phyloP scores from a whole-genome alignment of 2,113 vertebrate genomes.

The Synodontis membranacea region DNA sequence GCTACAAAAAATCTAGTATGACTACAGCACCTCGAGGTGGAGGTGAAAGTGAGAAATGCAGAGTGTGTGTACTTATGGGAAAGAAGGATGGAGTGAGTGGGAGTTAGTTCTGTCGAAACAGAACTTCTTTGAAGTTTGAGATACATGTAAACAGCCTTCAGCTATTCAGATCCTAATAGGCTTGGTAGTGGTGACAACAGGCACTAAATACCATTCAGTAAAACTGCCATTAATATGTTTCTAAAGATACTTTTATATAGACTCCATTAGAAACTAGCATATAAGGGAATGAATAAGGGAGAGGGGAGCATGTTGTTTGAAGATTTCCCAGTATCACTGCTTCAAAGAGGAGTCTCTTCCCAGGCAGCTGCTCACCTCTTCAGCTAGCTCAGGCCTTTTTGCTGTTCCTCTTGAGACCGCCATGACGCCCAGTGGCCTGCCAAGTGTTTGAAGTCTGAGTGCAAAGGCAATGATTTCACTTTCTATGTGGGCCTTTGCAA shows the following conservation, averaged over 20 bases:
- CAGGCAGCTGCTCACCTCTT: conserved; percentile 75
- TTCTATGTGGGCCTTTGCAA: conserved; percentile 50
- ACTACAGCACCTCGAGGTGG: conserved; percentile 33
- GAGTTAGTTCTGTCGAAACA: conserved; percentile 32
- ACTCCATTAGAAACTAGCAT: conserved; percentile 25
- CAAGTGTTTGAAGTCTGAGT: conserved; percentile 60
- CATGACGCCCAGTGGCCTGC: conserved; percentile 47
- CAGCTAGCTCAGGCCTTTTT: conserved; percentile 54
- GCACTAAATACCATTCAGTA: conserved; percentile 40
- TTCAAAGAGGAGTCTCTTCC: conserved; percentile 75
- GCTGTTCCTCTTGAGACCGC: conserved; percentile 47
- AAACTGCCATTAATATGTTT: conserved; percentile 16
- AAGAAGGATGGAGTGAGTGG: conserved; percentile 17
- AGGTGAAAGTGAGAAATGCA: background rate
- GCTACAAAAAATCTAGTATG: conserved; percentile 43
- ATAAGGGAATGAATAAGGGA: conserved; percentile 17
- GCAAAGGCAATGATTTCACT: conserved; percentile 56
- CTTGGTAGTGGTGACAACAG: conserved; percentile 30
- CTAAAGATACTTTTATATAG: conserved; percentile 37
- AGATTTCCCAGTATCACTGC: conserved; percentile 66
- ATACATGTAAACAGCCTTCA: conserved; percentile 49
- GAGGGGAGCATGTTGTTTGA: conserved; percentile 41
- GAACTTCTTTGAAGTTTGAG: conserved; percentile 41
- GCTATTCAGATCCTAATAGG: conserved; percentile 39
- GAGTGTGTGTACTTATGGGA: background rate